Conservation (phyloP, 2,888 invertebrate species). For the Plebejus argus region DNA sequence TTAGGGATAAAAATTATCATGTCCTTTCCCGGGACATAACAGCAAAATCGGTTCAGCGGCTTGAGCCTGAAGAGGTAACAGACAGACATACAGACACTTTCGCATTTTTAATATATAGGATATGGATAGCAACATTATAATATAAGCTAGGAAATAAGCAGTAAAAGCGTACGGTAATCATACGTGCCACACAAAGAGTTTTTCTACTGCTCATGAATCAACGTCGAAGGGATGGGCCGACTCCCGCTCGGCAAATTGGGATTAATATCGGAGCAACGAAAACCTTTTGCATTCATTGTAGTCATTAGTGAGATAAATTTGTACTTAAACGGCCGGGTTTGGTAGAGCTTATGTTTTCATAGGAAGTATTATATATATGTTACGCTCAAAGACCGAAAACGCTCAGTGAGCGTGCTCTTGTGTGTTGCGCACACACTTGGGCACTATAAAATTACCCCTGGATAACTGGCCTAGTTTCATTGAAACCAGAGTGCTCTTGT, state of each 20-base stretch:
- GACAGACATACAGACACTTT: too few relatives aligned
- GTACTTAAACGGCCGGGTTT: constrained; percentile 47
- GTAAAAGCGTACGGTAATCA: background rate
- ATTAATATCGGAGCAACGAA: constrained; percentile 67
- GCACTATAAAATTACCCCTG: too few relatives aligned
- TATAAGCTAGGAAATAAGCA: background rate
- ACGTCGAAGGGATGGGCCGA: constrained; percentile 50
- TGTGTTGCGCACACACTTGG: too few relatives aligned
- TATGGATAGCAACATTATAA: background rate
- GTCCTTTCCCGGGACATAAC: too few relatives aligned
- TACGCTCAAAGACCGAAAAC: too few relatives aligned
- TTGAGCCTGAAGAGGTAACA: too few relatives aligned
- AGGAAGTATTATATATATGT: background rate
- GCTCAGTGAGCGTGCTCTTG: too few relatives aligned
- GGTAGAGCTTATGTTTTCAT: background rate
- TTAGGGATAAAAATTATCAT: too few relatives aligned
- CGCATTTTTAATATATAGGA: too few relatives aligned
- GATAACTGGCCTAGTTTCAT: too few relatives aligned
- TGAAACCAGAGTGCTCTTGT: too few relatives aligned
- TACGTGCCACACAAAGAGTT: constrained; percentile 6
- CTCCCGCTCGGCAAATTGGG: constrained; percentile 59
- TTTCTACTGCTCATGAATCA: constrained; percentile 58
- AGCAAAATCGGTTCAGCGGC: too few relatives aligned
- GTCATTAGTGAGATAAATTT: constrained; percentile 68
- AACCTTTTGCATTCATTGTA: constrained; percentile 56